Evolutionary conservation across 2,888 invertebrate species (phyloP).

Genomic region (Macropis europaea): DNA sequence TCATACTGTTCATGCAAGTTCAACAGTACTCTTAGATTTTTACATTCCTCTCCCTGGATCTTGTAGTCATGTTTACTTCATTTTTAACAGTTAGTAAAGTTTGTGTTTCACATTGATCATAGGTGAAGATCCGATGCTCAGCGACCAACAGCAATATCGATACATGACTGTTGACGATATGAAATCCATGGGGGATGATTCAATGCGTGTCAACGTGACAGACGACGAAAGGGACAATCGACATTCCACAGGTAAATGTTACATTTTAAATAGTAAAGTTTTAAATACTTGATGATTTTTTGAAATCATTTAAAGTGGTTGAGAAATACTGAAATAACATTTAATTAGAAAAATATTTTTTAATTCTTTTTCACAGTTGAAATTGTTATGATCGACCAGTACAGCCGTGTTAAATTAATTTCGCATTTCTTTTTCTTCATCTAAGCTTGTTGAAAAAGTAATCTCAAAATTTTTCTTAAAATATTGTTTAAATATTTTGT

Average conservation of each 20-base stretch:
- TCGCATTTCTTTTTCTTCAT: too few relatives aligned
- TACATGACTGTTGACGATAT: conserved; percentile 97
- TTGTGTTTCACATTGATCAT: conserved; percentile 53
- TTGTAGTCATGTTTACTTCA: neutral
- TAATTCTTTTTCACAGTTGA: too few relatives aligned
- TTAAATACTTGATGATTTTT: too few relatives aligned
- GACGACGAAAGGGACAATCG: conserved; percentile 91
- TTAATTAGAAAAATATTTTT: too few relatives aligned
- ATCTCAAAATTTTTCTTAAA: too few relatives aligned
- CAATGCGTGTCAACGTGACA: conserved; percentile 95
- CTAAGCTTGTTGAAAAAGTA: too few relatives aligned
- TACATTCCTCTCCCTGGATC: conserved; percentile 1
- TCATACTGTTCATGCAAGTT: conserved; percentile 39
- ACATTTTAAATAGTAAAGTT: neutral
- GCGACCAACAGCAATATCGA: conserved; percentile 92
- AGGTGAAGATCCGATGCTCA: conserved; percentile 96
- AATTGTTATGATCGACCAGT: too few relatives aligned
- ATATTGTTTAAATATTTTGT: neutral
- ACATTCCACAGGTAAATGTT: conserved; percentile 76
- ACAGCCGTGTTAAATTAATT: too few relatives aligned
- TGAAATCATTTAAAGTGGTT: too few relatives aligned
- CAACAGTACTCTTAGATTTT: conserved; percentile 15
- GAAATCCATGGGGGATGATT: conserved; percentile 96
- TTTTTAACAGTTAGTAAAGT: neutral
- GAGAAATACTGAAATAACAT: too few relatives aligned